A percentile compares a stretch with the other conserved stretches of the same genome.
Conservation (phyloP, 2,888 invertebrate species). For the Augiades crinisus region DNA sequence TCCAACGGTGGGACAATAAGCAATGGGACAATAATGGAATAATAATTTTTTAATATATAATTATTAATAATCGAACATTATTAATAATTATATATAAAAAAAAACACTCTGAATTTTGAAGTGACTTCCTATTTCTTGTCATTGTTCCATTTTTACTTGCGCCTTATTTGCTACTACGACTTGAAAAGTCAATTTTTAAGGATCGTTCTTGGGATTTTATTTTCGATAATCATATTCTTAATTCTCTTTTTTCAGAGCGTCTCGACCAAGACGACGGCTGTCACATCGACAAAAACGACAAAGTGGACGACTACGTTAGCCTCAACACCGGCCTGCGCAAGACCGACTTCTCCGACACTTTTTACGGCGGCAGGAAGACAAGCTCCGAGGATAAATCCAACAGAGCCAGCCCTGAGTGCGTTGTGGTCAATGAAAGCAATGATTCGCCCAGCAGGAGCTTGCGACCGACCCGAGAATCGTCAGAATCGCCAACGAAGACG, state of each 20-base stretch:
- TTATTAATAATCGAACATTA: too few relatives aligned
- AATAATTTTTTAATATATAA: too few relatives aligned
- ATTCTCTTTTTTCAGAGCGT: slow-evolving; percentile 79
- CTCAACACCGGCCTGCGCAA: slow-evolving; percentile 86
- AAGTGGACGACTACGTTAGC: slow-evolving; percentile 82
- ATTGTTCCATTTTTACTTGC: too few relatives aligned
- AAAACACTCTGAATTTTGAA: too few relatives aligned
- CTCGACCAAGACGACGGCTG: slow-evolving; percentile 79
- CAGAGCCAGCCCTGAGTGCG: slow-evolving; percentile 69
- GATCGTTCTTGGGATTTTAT: too few relatives aligned
- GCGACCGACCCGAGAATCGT: slow-evolving; percentile 57
- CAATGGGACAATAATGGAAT: too few relatives aligned
- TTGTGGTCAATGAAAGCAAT: slow-evolving; percentile 58
- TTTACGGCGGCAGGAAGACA: slow-evolving; percentile 79
- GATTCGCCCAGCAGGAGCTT: slow-evolving; percentile 71
- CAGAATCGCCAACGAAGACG: slow-evolving; percentile 63
- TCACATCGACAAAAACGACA: slow-evolving; percentile 61
- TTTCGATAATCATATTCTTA: neutral
- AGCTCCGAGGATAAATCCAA: slow-evolving; percentile 65
- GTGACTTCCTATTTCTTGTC: too few relatives aligned
- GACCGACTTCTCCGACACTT: slow-evolving; percentile 84
- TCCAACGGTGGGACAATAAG: too few relatives aligned
- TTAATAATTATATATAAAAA: too few relatives aligned
- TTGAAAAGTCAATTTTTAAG: too few relatives aligned
- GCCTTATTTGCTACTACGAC: too few relatives aligned